Evolutionary conservation across 2,113 vertebrate species (phyloP), one percentile per base, ranked within the genome.

Genomic region (Heterotilapia buettikoferi): DNA sequence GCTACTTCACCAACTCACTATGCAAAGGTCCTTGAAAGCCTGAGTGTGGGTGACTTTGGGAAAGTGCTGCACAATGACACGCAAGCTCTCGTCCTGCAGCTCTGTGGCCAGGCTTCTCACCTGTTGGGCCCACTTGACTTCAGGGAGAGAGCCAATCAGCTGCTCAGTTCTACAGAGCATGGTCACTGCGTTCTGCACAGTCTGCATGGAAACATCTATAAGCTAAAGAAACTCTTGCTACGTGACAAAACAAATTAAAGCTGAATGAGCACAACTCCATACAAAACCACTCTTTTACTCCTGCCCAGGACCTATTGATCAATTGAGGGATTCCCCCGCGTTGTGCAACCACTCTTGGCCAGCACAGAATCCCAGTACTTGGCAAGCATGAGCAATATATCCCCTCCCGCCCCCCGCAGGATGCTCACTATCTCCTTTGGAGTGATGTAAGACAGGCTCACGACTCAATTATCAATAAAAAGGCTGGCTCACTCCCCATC

Each of bases 81-180:
- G 38, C 79, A 99, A 86, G 50, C 97, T 98, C 89, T 98, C 93
- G 84, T 98, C 97, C 68, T 98, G 98, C 0, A 99, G 95, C 90
- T 92, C 96, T 1, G 95, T 97, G 24, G 97, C 97, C 91, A 98
- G 94, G 9, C 89, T 90, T 87, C 95, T 84, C 61, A 97, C 97
- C 88, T 96, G 90, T 92, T 98, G 97, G 12, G 98, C 97, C 98
- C 98, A 99, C 90, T 97, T 99, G 78, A 99, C 98, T 89, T 97
- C 97, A 26, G 98, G 98, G 86, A 99, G 96, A 86, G 97, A 97
- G 76, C 92, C 94, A 85, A 98, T 95, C 78, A 99, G 94, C 86
- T 96, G 97, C 93, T 98, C 97, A 40, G 96, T 97, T 93, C 97
- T 97, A 95, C 97, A 98, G 92, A 99, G 94, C 92, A 97, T 92